Percentiles rank a stretch among this genome's conserved stretches.
Evolutionary conservation across 2,113 vertebrate genomes (phyloP).

Genomic region (Pontoporia blainvillei): DNA sequence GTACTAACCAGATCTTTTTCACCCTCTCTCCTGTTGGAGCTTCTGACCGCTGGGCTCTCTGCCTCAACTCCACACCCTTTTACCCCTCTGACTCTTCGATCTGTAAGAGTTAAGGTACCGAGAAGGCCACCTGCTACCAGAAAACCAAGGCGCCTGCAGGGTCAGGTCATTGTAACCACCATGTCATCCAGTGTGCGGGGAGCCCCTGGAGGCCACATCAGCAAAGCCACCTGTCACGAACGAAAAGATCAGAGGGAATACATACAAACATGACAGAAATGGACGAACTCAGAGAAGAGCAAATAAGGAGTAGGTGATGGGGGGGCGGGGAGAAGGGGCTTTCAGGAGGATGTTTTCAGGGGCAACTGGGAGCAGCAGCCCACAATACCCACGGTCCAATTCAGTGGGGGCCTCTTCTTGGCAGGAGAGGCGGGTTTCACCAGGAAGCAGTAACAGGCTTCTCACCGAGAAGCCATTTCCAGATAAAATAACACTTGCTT

Average conservation of each 20-base stretch:
- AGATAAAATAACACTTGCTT: conserved; percentile 14
- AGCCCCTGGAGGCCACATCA: neutral
- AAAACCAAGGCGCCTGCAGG: neutral
- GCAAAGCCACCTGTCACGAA: neutral
- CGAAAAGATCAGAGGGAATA: neutral
- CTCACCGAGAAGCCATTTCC: conserved; percentile 21
- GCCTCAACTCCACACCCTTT: neutral
- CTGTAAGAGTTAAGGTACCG: neutral
- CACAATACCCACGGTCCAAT: rapidly evolving
- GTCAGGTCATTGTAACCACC: neutral
- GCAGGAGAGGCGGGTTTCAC: neutral
- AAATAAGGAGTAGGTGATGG: rapidly evolving
- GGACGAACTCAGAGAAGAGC: no score
- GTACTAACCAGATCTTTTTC: neutral
- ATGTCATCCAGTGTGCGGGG: neutral
- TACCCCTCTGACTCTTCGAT: neutral
- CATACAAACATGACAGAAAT: neutral
- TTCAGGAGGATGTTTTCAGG: neutral
- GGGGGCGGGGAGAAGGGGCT: neutral
- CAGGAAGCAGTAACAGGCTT: neutral
- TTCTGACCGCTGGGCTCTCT: neutral
- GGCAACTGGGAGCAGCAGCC: neutral
- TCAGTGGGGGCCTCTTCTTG: neutral
- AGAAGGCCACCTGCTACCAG: neutral
- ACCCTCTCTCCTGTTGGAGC: neutral